Evolutionary conservation across 2,888 invertebrate genomes (phyloP).

Genomic region (Microctonus brassicae): DNA sequence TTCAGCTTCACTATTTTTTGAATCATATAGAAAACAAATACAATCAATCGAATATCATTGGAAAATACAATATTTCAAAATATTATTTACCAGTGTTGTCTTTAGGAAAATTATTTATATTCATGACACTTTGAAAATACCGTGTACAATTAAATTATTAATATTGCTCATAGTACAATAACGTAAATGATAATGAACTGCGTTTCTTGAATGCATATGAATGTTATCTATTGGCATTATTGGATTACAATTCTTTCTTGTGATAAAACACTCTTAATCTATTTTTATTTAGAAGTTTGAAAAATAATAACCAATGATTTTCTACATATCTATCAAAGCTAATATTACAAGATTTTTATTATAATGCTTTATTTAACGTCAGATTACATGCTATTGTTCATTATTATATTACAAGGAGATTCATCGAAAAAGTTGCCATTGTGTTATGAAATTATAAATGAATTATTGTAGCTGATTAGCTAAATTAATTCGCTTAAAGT

Average conservation of each 20-base stretch:
- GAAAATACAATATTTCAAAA: neutral
- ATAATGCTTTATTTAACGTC: neutral
- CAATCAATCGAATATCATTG: neutral
- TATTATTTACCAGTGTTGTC: neutral
- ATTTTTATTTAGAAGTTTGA: neutral
- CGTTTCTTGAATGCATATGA: neutral
- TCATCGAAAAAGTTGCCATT: neutral
- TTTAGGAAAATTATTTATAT: neutral
- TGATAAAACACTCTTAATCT: neutral
- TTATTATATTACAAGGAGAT: neutral
- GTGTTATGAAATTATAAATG: too few relatives aligned
- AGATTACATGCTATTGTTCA: neutral
- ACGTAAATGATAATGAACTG: neutral
- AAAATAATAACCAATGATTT: neutral
- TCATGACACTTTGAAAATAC: neutral
- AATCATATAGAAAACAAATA: neutral
- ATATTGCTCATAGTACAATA: neutral
- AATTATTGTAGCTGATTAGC: too few relatives aligned
- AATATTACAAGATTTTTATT: neutral
- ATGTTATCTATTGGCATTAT: neutral
- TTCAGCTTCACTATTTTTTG: conserved; percentile 34
- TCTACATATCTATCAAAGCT: neutral
- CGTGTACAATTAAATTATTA: neutral
- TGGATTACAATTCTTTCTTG: neutral
- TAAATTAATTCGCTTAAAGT: neutral